phyloP scores from a whole-genome alignment of 2,797 vertebrate species.

The Cygnus olor region DNA sequence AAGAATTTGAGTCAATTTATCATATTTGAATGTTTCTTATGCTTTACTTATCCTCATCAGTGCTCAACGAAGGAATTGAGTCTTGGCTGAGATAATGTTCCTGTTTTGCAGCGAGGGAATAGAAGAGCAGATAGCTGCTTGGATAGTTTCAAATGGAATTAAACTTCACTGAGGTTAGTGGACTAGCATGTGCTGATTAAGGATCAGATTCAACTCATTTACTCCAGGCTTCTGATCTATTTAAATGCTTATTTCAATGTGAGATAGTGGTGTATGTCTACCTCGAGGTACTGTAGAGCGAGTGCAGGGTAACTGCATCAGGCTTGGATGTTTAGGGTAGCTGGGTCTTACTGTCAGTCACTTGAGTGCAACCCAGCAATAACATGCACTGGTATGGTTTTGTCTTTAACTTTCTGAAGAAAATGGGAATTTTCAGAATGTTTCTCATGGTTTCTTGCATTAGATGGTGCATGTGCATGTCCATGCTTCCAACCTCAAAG shows the following conservation, averaged over 20 bases:
- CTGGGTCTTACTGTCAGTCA: background rate
- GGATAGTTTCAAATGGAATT: background rate
- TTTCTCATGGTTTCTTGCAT: background rate
- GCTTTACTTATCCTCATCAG: background rate
- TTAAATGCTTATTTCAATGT: background rate
- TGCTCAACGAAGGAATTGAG: background rate
- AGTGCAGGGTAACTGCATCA: background rate
- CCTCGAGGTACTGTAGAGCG: accelerated
- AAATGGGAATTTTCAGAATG: background rate
- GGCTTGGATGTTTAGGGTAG: background rate
- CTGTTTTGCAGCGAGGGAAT: background rate
- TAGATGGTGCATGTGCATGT: background rate
- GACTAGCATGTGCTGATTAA: background rate
- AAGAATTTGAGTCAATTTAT: background rate
- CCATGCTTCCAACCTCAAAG: background rate
- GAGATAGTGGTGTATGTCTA: background rate
- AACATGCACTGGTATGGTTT: accelerated
- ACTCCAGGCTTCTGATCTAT: background rate
- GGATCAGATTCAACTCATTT: background rate
- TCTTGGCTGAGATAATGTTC: background rate
- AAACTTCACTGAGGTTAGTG: background rate
- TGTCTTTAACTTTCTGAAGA: background rate
- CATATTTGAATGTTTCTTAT: background rate
- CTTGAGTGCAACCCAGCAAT: background rate
- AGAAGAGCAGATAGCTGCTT: background rate